Evolutionary conservation across 2,888 invertebrate species (phyloP).

Genomic region (Carterocephalus palaemon): DNA sequence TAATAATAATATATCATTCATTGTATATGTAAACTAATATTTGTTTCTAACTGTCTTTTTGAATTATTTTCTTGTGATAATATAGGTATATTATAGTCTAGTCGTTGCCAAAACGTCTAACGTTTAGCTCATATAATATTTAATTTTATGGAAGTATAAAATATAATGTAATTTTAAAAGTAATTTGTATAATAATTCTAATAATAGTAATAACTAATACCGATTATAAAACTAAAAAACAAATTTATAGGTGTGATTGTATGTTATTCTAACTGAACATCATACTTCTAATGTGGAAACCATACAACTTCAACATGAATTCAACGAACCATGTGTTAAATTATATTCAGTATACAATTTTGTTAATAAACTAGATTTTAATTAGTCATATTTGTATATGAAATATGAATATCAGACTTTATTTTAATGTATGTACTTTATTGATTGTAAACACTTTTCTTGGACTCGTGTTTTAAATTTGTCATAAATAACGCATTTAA

Average conservation of each 20-base stretch:
- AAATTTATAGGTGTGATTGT: conserved; percentile 17
- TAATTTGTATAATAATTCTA: conserved; percentile 13
- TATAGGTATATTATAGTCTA: too few relatives aligned
- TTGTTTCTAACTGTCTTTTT: too few relatives aligned
- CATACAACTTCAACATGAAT: conserved; percentile 34
- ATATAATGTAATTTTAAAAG: conserved; percentile 12
- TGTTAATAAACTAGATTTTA: too few relatives aligned
- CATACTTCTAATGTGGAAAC: conserved; percentile 25
- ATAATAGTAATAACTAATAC: conserved; percentile 14
- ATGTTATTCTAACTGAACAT: conserved; percentile 27
- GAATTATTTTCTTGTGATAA: too few relatives aligned
- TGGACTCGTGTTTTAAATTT: conserved; percentile 53
- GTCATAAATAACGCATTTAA: conserved; percentile 54
- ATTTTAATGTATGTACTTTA: conserved; percentile 18
- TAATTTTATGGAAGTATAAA: conserved; percentile 12
- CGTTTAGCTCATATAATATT: conserved; percentile 19
- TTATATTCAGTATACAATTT: too few relatives aligned
- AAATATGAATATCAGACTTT: conserved; percentile 20
- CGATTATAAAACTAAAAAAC: too few relatives aligned
- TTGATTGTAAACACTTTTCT: conserved; percentile 43
- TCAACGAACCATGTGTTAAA: too few relatives aligned
- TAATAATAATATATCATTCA: too few relatives aligned
- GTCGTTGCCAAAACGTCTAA: conserved; percentile 26
- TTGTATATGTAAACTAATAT: too few relatives aligned
- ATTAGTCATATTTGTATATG: conserved; percentile 19